Base-by-base conservation (phyloP, 2,797 vertebrate genomes). In the Pterois miles region DNA sequence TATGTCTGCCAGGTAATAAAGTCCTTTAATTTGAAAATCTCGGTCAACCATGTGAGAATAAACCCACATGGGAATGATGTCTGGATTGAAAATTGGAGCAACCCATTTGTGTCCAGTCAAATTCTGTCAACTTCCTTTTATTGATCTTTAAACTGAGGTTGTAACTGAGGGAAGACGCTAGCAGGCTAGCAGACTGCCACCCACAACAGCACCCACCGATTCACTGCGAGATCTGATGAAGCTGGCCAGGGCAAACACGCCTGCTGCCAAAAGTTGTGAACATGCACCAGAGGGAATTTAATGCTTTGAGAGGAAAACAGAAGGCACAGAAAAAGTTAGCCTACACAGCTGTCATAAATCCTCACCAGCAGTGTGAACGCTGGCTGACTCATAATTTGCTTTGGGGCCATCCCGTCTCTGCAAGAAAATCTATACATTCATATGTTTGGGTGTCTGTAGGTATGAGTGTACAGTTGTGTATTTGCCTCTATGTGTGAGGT, bases 251-350 rank as follows among this genome's bases (percentile, higher is more conserved):
- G 70, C 70, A 72, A 73, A 80, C 27, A 23, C 68, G 74, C 73
- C 81, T 83, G 72, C 77, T 73, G 79, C 82, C 76, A 85, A 82
- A 48, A 75, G 58, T 79, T 65, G 73, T 60, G 82, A 81, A 78
- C 71, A 46, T 4, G 43, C 1, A 70, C 56, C 75, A 36, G 53
- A 62, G 77, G 80, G 76, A 82, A 82, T 62, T 84, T 76, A 16
- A 34, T 38, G 53, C 67, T 89, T 74, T 86, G 70, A 83, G 77
- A 80, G 57, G 72, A 79, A 81, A 86, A 82, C 69, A 79, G 71
- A 84, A 86, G 58, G 81, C 8, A 5, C 22, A 10, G 33, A 71
- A 77, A 66, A 86, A 86, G 77, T 81, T 77, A 29, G 65, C 65
- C 70, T 22, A 13, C 48, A 76, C 10, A 2, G 40, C 67, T 83